Evolutionary conservation across 1,140 invertebrate genomes (phyloP), one percentile per base, ranked within the genome.

Genomic region (Himalopsyche phryganea): DNA sequence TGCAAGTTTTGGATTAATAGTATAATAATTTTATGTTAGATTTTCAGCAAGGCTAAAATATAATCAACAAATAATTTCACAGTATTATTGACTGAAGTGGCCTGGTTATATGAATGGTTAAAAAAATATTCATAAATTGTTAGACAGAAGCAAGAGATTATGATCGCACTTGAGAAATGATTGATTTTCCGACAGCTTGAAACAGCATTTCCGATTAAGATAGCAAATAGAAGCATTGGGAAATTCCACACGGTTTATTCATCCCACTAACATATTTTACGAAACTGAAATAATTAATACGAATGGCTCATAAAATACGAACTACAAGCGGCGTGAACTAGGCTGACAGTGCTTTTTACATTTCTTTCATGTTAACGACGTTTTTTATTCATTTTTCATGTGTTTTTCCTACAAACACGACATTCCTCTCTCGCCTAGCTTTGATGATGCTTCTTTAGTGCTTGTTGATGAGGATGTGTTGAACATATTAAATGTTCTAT

Each of bases 261-360:
- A 28, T 14, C 49, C 49, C 49, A 51, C 49, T 14, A 13, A 20
- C 35, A 11, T 50, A 17, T 50, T 5, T 32, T 32, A 7, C 28
- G 49, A 36, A 35, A 5, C 2, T 51, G 3, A 23, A 38, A 28
- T 28, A 28, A 51, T 51, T 51, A 51, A 38, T 51, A 51, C 17
- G 32, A 51, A 38, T 51, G 13, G 28, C 32, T 40, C 49, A 38
- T 51, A 51, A 51, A 51, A 50, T 32, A 28, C 47, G n/a, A 15
- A 14, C 47, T 20, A 33, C 47, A 40, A 40, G 42, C 18, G 6
- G 9, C 42, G 13, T 5, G 42, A 45, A 45, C 42, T 10, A 19
- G 42, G 42, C 13, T 40, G 38, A 17, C 18, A 17, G 5, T 15
- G 17, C 42, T 45, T 45, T 45, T 45, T 45, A 13, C 38, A 40